These are phyloP conservation scores for Byasa hedistus DNA, from an alignment of 2,888 invertebrate species.

Conservation along the genomic window DNA sequence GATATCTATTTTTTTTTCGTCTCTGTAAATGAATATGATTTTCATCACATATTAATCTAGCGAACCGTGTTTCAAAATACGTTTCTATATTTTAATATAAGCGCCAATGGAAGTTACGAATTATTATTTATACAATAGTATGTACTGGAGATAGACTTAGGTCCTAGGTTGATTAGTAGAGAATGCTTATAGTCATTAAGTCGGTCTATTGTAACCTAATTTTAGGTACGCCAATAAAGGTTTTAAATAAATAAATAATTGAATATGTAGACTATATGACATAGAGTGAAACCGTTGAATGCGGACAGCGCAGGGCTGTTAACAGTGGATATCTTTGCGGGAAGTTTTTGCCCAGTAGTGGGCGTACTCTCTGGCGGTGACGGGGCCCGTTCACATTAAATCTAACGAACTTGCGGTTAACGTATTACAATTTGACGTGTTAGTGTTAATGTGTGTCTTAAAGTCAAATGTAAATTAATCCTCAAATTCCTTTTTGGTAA, in stretches of 20 bases:
- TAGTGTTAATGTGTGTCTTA: conserved; percentile 2
- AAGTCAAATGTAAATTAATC: neutral
- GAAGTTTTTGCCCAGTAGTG: too few species aligned
- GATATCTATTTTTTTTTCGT: neutral
- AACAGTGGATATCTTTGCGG: too few species aligned
- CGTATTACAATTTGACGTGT: conserved; percentile 5
- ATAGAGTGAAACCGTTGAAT: too few species aligned
- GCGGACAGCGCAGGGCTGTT: too few species aligned
- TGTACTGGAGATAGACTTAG: conserved; percentile 3
- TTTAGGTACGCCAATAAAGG: too few species aligned
- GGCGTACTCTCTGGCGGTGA: conserved; percentile 26
- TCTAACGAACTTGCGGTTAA: conserved; percentile 18
- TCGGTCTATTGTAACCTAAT: too few species aligned
- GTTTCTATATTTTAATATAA: neutral
- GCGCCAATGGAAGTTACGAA: conserved; percentile 2
- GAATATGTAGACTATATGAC: conserved; percentile 11
- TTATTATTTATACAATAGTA: neutral
- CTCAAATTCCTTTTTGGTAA: too few species aligned
- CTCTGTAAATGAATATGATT: neutral
- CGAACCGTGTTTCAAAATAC: neutral
- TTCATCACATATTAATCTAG: neutral
- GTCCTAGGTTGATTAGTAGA: too few species aligned
- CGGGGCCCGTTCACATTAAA: conserved; percentile 24
- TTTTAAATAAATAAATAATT: too few species aligned
- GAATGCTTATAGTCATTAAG: too few species aligned